Percentiles rank a stretch among this genome's conserved stretches.
Evolutionary conservation across 2,113 vertebrate genomes (phyloP).

Genomic region (Dolichotis patagonum): DNA sequence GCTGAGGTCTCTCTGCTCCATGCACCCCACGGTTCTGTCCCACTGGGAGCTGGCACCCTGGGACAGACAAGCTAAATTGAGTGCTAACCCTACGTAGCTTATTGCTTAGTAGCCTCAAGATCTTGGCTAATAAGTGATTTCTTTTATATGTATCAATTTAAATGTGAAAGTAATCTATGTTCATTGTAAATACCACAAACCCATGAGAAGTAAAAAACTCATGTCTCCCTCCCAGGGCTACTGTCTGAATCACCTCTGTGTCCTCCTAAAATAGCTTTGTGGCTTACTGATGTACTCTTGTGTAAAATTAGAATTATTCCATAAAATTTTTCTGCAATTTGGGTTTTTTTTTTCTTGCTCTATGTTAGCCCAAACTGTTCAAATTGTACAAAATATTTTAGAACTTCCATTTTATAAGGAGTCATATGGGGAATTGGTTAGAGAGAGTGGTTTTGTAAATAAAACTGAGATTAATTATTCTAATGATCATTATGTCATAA

Average conservation of each 20-base stretch:
- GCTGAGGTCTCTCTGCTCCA: neutral
- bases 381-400: neutral
- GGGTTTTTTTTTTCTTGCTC: fast-evolving
- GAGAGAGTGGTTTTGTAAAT: neutral
- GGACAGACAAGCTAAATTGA: neutral
- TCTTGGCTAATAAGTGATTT: neutral
- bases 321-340: neutral
- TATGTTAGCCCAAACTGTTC: neutral
- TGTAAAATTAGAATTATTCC: neutral
- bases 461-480: neutral
- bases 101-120: neutral
- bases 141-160: neutral
- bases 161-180: neutral
- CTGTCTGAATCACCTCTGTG: neutral
- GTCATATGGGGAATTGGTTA: neutral
- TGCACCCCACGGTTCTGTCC: neutral
- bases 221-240: neutral
- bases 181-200: neutral
- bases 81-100: neutral
- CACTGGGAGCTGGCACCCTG: neutral
- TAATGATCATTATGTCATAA: neutral
- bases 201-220: neutral
- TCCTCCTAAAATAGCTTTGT: neutral
- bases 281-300: neutral
- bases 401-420: neutral